phyloP scores from a whole-genome alignment of 1,140 invertebrate genomes.

The Aphis gossypii region DNA sequence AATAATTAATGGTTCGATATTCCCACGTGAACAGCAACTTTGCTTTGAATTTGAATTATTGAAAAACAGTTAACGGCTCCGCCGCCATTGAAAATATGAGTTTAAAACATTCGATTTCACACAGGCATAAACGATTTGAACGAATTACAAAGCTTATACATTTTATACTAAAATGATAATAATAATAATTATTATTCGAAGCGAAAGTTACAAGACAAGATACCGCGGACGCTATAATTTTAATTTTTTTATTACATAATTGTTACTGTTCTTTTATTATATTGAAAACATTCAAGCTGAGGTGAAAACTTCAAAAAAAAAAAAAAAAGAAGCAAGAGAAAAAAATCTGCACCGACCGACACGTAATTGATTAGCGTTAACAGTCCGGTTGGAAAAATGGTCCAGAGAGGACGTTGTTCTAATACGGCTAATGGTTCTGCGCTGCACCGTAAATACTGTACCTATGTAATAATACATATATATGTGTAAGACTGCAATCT shows the following conservation, averaged over 20 bases:
- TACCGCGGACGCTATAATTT: not conserved
- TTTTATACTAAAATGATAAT: not conserved
- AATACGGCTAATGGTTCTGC: slow-evolving; percentile 32
- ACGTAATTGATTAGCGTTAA: slow-evolving; percentile 32
- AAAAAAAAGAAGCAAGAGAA: not conserved
- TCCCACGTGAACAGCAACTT: slow-evolving; percentile 4
- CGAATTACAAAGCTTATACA: not conserved
- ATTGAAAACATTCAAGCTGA: not conserved
- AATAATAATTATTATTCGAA: not conserved
- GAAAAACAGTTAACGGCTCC: slow-evolving; percentile 36
- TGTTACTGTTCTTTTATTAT: not conserved
- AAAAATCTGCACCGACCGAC: not conserved
- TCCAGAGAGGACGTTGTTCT: not conserved
- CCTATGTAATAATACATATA: not conserved
- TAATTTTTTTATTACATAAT: not conserved
- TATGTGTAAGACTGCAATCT: not conserved
- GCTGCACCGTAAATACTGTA: not conserved
- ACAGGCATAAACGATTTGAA: not conserved
- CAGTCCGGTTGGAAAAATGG: slow-evolving; percentile 5
- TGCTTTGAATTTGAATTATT: slow-evolving; percentile 39
- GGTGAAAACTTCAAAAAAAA: not conserved
- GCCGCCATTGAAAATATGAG: not conserved
- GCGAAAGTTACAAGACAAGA: not conserved
- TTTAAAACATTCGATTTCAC: not conserved
- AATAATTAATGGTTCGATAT: slow-evolving; percentile 22